phyloP scores from a whole-genome alignment of 2,888 invertebrate species.

The Capitulum mitella region DNA sequence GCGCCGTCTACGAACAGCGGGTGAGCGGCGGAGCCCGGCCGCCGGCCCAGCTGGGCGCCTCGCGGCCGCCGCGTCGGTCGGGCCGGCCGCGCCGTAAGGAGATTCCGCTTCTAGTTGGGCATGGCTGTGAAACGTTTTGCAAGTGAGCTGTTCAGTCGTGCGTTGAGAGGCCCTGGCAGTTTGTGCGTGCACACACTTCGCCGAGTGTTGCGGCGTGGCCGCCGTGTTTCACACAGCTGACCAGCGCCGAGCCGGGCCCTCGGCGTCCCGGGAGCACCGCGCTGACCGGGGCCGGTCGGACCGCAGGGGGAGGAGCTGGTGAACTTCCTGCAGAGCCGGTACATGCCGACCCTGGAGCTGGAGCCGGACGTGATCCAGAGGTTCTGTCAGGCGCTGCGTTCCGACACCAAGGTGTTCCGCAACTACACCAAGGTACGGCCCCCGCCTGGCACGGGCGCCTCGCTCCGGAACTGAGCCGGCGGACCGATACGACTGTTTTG shows the following conservation, averaged over 20 bases:
- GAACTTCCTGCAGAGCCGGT: conserved; percentile 44
- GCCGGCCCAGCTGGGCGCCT: neutral
- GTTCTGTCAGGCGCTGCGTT: conserved; percentile 45
- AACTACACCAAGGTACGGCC: conserved; percentile 47
- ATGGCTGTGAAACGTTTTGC: no score
- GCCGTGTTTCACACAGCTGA: no score
- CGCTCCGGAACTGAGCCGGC: no score
- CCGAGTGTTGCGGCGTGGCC: neutral
- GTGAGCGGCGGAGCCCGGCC: conserved; percentile 36
- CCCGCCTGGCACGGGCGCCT: no score
- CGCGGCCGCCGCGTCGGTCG: neutral
- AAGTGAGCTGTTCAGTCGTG: no score
- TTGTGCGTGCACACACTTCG: no score
- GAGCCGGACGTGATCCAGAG: conserved; percentile 43
- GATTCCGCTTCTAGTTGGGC: no score
- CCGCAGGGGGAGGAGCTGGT: conserved; percentile 46
- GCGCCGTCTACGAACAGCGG: conserved; percentile 40
- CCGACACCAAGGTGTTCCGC: conserved; percentile 46
- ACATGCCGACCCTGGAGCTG: conserved; percentile 45
- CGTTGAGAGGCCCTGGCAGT: no score
- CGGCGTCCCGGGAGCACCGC: no score
- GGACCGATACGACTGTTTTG: no score
- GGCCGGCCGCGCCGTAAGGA: neutral
- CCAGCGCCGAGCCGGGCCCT: no score
- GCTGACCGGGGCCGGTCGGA: no score